These are phyloP conservation scores for Bubo scandiacus DNA, from an alignment of 2,113 vertebrate genomes.

Conservation along the genomic window DNA sequence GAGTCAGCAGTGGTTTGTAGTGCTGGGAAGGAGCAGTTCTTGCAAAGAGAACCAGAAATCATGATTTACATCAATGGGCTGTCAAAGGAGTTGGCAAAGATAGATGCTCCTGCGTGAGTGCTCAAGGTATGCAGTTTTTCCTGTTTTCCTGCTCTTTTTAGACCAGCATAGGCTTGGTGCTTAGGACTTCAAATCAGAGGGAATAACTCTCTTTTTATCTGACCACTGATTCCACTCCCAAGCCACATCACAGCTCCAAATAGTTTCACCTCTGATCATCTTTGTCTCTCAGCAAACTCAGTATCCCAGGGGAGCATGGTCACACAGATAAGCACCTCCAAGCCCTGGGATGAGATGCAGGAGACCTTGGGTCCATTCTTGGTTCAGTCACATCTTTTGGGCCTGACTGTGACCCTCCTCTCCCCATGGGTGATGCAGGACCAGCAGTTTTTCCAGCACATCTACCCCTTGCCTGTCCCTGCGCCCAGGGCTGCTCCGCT, in stretches of 20 bases:
- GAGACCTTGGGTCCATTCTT: background rate
- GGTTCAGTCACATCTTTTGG: background rate
- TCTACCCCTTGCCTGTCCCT: background rate
- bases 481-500: background rate
- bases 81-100: background rate
- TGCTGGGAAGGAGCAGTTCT: background rate
- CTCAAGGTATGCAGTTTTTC: conserved; percentile 9
- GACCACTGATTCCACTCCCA: background rate
- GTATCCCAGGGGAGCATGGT: background rate
- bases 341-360: background rate
- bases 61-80: background rate
- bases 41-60: background rate
- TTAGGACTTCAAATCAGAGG: background rate
- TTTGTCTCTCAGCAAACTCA: background rate
- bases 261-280: background rate
- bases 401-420: background rate
- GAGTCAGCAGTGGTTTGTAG: background rate
- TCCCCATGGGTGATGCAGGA: background rate
- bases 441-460: background rate
- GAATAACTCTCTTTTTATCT: background rate
- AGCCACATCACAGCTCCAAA: background rate
- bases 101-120: background rate
- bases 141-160: background rate
- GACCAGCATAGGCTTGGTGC: background rate
- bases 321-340: background rate